phyloP scores from a whole-genome alignment of 64 coral and sea anemone genomes.

The Actinia tenebrosa region DNA sequence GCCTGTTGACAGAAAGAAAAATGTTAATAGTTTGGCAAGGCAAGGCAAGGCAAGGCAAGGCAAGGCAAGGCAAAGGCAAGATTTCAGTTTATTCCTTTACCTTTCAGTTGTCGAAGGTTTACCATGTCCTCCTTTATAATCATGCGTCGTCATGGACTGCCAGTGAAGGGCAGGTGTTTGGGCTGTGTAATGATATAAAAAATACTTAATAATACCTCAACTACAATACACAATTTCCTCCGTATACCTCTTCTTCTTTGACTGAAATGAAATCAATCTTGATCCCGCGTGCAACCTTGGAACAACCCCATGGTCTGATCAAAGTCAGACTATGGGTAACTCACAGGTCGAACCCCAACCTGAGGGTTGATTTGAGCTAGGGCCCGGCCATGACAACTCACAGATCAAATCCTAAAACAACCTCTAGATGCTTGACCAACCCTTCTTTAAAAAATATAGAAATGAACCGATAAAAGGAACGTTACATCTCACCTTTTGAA shows the following conservation, averaged over 20 bases:
- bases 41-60: too few species aligned
- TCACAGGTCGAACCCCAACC: too few species aligned
- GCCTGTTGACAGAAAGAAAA: slow-evolving; percentile 21
- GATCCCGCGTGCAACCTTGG: too few species aligned
- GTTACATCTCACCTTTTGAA: slow-evolving; percentile 51
- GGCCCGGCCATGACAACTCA: background rate
- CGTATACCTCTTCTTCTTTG: too few species aligned
- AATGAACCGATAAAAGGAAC: background rate
- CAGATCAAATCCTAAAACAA: background rate
- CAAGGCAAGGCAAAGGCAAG: too few species aligned
- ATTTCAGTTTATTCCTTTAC: background rate
- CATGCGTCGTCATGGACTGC: slow-evolving; percentile 51
- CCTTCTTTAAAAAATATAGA: background rate
- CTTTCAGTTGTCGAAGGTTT: slow-evolving; percentile 55
- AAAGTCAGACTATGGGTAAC: too few species aligned
- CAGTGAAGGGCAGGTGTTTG: slow-evolving; percentile 62
- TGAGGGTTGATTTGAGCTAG: too few species aligned
- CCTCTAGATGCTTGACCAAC: background rate
- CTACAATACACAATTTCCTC: too few species aligned
- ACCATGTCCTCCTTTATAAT: slow-evolving; percentile 50
- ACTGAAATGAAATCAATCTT: too few species aligned
- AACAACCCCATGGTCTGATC: too few species aligned
- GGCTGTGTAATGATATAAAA: slow-evolving; percentile 20
- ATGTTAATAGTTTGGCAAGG: background rate
- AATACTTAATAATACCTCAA: background rate